Conservation (phyloP, 2,113 vertebrate genomes). For the Cathartes aura region DNA sequence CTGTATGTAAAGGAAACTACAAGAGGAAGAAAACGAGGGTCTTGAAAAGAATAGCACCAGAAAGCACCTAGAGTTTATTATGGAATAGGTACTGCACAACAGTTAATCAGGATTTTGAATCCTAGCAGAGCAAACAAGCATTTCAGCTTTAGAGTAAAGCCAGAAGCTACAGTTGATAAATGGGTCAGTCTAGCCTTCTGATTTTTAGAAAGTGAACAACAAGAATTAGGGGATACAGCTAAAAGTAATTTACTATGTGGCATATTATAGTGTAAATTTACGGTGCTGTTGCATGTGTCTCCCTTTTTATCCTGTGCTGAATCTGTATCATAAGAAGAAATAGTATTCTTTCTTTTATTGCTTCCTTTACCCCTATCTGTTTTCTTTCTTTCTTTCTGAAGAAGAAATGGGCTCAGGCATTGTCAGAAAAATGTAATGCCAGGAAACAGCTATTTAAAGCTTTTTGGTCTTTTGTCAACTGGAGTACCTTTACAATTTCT, state of each 20-base stretch:
- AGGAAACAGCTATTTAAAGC: not conserved
- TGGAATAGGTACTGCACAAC: not conserved
- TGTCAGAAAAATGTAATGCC: not conserved
- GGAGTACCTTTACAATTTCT: not conserved
- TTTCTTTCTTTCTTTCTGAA: not conserved
- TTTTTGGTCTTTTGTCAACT: not conserved
- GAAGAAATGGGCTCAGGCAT: not conserved
- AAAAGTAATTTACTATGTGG: not conserved
- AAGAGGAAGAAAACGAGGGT: not conserved
- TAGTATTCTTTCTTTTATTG: not conserved
- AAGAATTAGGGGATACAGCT: not conserved
- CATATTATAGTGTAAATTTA: not conserved
- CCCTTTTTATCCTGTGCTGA: not conserved
- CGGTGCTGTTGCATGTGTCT: not conserved
- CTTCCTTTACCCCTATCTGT: not conserved
- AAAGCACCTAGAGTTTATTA: not conserved
- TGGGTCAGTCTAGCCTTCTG: not conserved
- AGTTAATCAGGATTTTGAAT: not conserved
- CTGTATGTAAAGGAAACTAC: not conserved
- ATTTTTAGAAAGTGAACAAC: not conserved
- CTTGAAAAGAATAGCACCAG: not conserved
- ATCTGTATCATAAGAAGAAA: not conserved
- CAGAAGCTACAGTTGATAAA: not conserved
- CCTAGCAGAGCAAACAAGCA: not conserved
- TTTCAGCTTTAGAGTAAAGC: not conserved